These are phyloP conservation scores for Tineola bisselliella DNA, from an alignment of 2,888 invertebrate species.

Conservation along the genomic window DNA sequence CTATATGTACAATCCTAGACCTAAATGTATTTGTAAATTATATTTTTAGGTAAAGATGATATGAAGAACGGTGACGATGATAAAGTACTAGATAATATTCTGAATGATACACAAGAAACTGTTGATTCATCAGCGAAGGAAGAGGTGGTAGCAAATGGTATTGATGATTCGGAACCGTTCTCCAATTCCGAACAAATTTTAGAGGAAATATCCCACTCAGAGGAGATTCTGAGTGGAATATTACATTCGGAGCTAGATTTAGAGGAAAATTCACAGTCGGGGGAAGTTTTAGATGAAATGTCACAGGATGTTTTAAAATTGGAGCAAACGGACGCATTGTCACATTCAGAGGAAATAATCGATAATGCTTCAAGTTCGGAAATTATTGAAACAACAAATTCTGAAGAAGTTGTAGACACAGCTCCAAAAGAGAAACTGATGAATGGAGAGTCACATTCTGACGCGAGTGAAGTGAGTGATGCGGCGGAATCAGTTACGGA, in stretches of 20 bases:
- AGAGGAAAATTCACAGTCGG: conserved; percentile 21
- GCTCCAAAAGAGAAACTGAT: not conserved
- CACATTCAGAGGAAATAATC: conserved; percentile 28
- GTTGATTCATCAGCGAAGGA: not conserved
- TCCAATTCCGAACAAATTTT: not conserved
- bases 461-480: not conserved
- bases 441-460: not conserved
- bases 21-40: not conserved
- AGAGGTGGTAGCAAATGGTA: conserved; percentile 5
- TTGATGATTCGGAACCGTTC: not conserved
- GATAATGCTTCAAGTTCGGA: conserved; percentile 1
- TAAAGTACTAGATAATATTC: conserved; percentile 19
- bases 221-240: not conserved
- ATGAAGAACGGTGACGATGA: conserved; percentile 28
- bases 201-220: not conserved
- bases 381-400: not conserved
- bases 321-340: not conserved
- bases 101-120: not conserved
- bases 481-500: not conserved
- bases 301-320: not conserved
- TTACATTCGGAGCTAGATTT: conserved; percentile 27
- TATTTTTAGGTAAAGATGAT: conserved; percentile 16
- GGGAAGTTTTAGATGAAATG: conserved; percentile 23
- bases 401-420: not conserved
- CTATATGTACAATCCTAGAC: no score